Base-by-base conservation (phyloP, 35 echinoderm and acorn worm species). In the Lytechinus variegatus region DNA sequence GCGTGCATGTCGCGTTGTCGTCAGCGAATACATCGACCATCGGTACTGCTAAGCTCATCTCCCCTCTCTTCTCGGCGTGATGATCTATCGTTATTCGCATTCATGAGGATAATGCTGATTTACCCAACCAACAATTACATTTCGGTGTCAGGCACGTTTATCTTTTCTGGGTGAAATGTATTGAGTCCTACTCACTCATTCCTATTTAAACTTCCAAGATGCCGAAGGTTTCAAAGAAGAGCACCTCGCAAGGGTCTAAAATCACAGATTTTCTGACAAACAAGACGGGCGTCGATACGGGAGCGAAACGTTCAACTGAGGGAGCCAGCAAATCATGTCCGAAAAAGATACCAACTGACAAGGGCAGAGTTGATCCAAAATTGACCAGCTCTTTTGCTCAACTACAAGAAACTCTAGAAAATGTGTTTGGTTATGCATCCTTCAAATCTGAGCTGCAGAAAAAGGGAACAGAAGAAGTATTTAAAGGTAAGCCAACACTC, bases 171-270 rank as follows among this genome's bases (percentile, higher is more conserved):
- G 33, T 44, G 33, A 44, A 44, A 44, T 0, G 33, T 44, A 44
- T 44, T 44, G 33, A 44, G 33, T 44, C 33, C 33, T 2, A 44
- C 33, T 44, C 33, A 44, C 33, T 44, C 33, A 44, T 44, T 44
- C 1, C 33, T 44, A 44, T 44, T 44, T 2, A 44, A 44, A 44
- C 33, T 44, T 44, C 33, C 28, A 90, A 52, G 88, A 90, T 90
- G 88, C 88, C 88, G 52, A 90, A 90, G n/a, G 88, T 54, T 90
- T 44, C 52, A 90, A 90, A 90, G 88, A 90, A 90, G 52, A 44
- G 27, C 52, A 52, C 88, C 10, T 28, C 28, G 52, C 88, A 90
- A 52, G 28, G 16, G 14, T 14, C 88, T 19, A 90, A 90, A 90
- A 90, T 90, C 52, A 90, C 88, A 90, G 29, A 90, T 52, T 90